Conservation (phyloP, 2,797 vertebrate species). For the Enteromius viviparus region DNA sequence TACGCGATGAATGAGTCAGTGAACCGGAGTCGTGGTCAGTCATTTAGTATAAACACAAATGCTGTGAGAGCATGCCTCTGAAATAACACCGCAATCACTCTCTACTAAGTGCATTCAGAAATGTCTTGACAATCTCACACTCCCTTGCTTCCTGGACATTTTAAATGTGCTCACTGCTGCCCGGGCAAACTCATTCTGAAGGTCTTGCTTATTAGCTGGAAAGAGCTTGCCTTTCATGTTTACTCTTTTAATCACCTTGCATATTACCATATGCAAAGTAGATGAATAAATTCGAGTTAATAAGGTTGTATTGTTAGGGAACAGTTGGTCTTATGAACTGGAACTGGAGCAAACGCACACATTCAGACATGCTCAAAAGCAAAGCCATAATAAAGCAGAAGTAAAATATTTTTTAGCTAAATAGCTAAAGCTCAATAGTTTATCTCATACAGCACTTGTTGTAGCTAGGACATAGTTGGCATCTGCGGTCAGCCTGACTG, state of each 20-base stretch:
- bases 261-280: slow-evolving; percentile 71
- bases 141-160: neutral
- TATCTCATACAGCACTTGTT: neutral
- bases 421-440: neutral
- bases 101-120: slow-evolving; percentile 27
- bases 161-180: slow-evolving; percentile 9
- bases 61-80: neutral
- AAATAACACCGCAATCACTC: slow-evolving; percentile 18
- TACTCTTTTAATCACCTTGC: slow-evolving; percentile 61
- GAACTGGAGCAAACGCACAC: neutral
- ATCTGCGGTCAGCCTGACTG: slow-evolving; percentile 26
- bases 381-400: neutral
- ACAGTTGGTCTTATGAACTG: neutral
- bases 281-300: slow-evolving; percentile 60
- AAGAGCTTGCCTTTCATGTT: slow-evolving; percentile 56
- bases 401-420: neutral
- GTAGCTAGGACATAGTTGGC: slow-evolving; percentile 18
- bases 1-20: slow-evolving; percentile 26
- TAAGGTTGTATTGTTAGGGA: slow-evolving; percentile 45
- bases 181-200: slow-evolving; percentile 18
- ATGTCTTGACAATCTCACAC: neutral
- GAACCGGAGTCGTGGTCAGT: slow-evolving; percentile 23
- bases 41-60: slow-evolving; percentile 28
- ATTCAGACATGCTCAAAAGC: neutral
- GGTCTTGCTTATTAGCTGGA: slow-evolving; percentile 35